Base-by-base conservation (phyloP, 2,113 vertebrate species). In the Odobenus rosmarus region DNA sequence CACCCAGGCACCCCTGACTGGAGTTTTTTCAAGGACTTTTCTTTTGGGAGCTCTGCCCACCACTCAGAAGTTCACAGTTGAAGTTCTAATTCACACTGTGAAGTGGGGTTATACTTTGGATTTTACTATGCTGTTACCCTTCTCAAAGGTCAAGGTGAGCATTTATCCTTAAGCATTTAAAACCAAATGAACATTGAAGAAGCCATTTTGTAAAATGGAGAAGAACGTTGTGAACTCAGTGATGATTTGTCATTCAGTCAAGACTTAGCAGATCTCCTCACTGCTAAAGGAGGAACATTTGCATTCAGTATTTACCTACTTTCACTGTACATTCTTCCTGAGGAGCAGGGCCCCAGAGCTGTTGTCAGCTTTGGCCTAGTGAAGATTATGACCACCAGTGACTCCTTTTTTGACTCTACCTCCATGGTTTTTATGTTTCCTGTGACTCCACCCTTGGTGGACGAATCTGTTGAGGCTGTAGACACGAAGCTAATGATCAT, bases 131-230 rank as follows among this genome's bases (percentile, higher is more conserved):
- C 8, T 15, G 0, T 69, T 93, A 49, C 42, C 57, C 71, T 81
- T 61, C 82, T 69, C 28, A 80, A 53, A 80, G 90, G 76, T 67
- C 95, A 96, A 24, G 82, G 71, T 51, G 76, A 88, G 24, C 16
- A 6, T 79, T 85, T 97, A 62, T 95, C 77, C 39, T 79, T 61
- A 49, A 55, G 69, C 62, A 55, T 91, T 51, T 88, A 64, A 79
- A 39, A 62, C 51, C 51, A 76, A 94, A 36, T 2, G 51, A 88
- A 3, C 8, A 9, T 55, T 59, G 42, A 4, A 21, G 39, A 85
- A 69, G 39, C 24, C 23, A 23, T 14, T 14, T 14, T 26, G 5
- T 67, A 39, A 86, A 82, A 90, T 67, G 39, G 33, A 4, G 71
- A 72, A 62, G 49, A 89, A 81, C 31, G 4, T 92, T 90, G 59